Conservation (phyloP, 2,888 invertebrate species). For the Dendrolimus houi region DNA sequence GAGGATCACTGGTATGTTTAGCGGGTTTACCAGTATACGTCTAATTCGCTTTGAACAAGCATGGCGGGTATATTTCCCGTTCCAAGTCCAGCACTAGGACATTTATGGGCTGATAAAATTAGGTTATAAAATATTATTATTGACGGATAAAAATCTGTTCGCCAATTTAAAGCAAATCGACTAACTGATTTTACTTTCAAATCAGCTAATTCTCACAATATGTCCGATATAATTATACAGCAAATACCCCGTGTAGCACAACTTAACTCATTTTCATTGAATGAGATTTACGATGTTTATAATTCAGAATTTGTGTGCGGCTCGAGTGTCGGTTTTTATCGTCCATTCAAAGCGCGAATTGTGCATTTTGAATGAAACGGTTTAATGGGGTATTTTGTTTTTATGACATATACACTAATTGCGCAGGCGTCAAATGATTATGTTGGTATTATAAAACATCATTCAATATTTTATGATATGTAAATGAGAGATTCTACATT, state of each 20-base stretch:
- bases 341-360: constrained; percentile 57
- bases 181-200: neutral
- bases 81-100: too few species aligned
- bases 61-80: too few species aligned
- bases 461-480: neutral
- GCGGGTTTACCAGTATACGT: too few species aligned
- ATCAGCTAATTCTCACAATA: neutral
- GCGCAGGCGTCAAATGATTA: constrained; percentile 34
- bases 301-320: constrained; percentile 59
- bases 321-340: constrained; percentile 63
- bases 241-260: neutral
- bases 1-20: too few species aligned
- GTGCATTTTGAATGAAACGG: constrained; percentile 46
- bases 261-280: constrained; percentile 50
- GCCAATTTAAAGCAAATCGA: too few species aligned
- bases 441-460: constrained; percentile 7
- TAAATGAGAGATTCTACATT: neutral
- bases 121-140: too few species aligned
- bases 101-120: too few species aligned
- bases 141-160: too few species aligned
- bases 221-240: neutral
- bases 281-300: constrained; percentile 69
- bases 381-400: constrained; percentile 45
- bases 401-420: constrained; percentile 26
- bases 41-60: too few species aligned